Base-by-base conservation (phyloP, 2,888 invertebrate species). In the Branchellion lobata region DNA sequence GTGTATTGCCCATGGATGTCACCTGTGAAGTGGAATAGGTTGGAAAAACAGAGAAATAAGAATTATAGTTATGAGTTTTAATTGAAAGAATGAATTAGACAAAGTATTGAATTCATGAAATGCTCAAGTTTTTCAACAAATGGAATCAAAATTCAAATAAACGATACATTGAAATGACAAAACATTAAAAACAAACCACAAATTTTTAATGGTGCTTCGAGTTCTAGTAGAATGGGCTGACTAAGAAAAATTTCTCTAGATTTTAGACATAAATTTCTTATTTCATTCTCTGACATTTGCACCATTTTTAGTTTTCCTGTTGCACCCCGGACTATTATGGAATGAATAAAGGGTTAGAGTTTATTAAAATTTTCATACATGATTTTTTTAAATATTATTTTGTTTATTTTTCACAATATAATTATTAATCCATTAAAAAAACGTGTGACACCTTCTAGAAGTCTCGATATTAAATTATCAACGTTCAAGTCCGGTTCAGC, bases 231-330 rank as follows among this genome's bases (percentile, higher is more conserved):
- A 82, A 90, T 90, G 11, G 90, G 90, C 84, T 90, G 90, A 83
- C 89, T 90, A 21, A 91, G 87, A 85, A 90, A 90, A 82, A 90
- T 90, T 86, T 91, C 90, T 81, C 90, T 84, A 18, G 90, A 90
- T 84, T 89, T 89, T 40, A 89, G 83, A 84, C 90, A 89, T 14
- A 89, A 84, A 14, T 86, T 86, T 34, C 88, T 84, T 27, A 89
- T 88, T 85, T 89, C 89, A 78, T 86, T 84, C 82, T 91, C 90
- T 79, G 90, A 88, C 89, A 91, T 89, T 84, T 90, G 89, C 14
- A 91, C 90, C 57, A 88, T 89, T 84, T 90, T 91, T 92, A 90
- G 93, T 92, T 89, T 97, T 92, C 88, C 95, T 93, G 88, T 96
- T 94, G 90, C 96, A 84, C 90, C 86, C 21, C 89, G 90, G 40